Percentiles rank a stretch among this genome's conserved stretches.
Conservation (phyloP, 2,113 vertebrate genomes). For the Mesocricetus auratus region DNA sequence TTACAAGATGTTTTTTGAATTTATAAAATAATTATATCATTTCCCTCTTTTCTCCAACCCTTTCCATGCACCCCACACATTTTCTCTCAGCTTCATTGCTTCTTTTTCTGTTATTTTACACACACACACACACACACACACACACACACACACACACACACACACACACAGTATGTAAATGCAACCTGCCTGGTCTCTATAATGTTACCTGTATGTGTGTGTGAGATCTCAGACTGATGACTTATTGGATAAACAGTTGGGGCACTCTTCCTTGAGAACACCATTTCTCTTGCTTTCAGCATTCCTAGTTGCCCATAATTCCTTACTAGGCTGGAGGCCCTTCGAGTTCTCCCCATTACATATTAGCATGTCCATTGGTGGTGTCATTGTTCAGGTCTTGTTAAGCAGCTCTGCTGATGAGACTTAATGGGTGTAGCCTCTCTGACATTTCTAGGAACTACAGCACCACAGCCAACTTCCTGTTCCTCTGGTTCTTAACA, state of each 20-base stretch:
- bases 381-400: background rate
- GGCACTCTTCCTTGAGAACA: background rate
- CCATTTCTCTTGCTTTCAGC: background rate
- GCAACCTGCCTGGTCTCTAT: background rate
- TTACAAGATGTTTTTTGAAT: background rate
- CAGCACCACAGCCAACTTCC: background rate
- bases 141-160: too few species aligned
- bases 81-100: background rate
- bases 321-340: background rate
- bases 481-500: background rate
- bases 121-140: background rate
- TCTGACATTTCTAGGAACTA: background rate
- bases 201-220: background rate
- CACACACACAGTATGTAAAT: background rate
- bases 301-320: background rate
- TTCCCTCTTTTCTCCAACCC: background rate
- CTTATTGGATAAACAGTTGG: background rate
- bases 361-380: background rate
- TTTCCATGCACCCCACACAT: too few species aligned
- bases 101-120: background rate
- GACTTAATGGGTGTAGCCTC: background rate
- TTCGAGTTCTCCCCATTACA: background rate
- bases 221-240: background rate
- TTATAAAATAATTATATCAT: background rate
- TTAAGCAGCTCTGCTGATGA: background rate